Conservation (phyloP, 2,113 vertebrate genomes). For the Trematocara nigrifrons region DNA sequence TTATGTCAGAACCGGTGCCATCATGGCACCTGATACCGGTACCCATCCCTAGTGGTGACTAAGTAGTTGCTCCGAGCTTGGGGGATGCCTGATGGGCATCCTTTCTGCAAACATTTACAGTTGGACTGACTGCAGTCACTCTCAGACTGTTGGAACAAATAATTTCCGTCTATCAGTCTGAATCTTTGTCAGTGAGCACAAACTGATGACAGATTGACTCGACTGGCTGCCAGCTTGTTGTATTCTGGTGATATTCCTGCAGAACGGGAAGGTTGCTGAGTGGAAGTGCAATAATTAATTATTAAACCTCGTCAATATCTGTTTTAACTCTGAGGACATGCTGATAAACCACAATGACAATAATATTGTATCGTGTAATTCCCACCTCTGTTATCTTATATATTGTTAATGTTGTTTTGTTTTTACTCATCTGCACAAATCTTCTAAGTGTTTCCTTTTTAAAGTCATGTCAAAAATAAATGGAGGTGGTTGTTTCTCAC, state of each 20-base stretch:
- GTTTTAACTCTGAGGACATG: neutral
- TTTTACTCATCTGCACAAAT: neutral
- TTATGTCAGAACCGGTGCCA: too few species aligned
- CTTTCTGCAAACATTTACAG: neutral
- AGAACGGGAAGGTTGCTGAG: neutral
- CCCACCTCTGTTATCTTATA: neutral
- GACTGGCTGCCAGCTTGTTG: neutral
- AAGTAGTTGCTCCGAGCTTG: neutral
- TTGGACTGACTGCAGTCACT: neutral
- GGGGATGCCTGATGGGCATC: neutral
- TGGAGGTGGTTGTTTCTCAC: neutral
- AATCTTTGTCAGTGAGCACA: neutral
- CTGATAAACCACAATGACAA: neutral
- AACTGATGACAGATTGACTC: neutral
- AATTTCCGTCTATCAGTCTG: neutral
- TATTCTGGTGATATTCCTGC: neutral
- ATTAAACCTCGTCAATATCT: neutral
- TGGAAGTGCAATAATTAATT: neutral
- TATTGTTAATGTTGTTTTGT: neutral
- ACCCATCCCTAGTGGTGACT: neutral
- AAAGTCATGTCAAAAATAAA: neutral
- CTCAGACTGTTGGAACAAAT: neutral
- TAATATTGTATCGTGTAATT: neutral
- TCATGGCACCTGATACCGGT: too few species aligned
- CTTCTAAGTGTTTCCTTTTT: neutral